These are phyloP conservation scores for Rhizoglyphus robini DNA, from an alignment of 1,140 invertebrate species.

Conservation along the genomic window DNA sequence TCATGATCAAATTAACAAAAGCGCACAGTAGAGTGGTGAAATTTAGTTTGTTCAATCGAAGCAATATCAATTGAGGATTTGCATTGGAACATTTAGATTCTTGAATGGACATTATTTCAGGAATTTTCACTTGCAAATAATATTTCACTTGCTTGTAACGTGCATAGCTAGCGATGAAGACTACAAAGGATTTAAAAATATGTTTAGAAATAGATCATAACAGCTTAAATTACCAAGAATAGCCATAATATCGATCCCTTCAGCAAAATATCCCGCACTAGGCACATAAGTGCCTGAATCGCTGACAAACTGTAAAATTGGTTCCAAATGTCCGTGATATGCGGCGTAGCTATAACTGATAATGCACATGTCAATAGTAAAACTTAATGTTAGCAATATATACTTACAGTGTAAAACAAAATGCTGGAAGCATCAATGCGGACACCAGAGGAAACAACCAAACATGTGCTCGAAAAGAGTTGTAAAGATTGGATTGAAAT, in stretches of 20 bases:
- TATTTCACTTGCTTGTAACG: background rate
- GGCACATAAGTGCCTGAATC: background rate
- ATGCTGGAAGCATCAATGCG: background rate
- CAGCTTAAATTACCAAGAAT: background rate
- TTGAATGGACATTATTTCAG: background rate
- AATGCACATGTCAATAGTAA: background rate
- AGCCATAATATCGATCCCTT: background rate
- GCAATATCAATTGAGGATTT: background rate
- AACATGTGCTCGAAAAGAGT: background rate
- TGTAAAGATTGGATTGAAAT: background rate
- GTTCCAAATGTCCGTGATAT: background rate
- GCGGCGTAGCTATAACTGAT: constrained; percentile 7
- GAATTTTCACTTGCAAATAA: background rate
- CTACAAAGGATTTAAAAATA: too few relatives aligned
- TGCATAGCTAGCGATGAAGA: background rate
- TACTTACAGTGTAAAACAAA: background rate
- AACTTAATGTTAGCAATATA: background rate
- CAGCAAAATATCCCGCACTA: background rate
- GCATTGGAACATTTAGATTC: background rate
- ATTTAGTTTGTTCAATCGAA: background rate
- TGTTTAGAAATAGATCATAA: background rate
- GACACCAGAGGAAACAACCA: background rate
- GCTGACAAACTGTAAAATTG: background rate
- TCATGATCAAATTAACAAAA: background rate
- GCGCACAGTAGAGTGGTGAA: background rate